Percentiles rank a stretch among this genome's conserved stretches.
These are phyloP conservation scores for Sakesphorus luctuosus DNA, from an alignment of 2,113 vertebrate genomes.

Conservation along the genomic window DNA sequence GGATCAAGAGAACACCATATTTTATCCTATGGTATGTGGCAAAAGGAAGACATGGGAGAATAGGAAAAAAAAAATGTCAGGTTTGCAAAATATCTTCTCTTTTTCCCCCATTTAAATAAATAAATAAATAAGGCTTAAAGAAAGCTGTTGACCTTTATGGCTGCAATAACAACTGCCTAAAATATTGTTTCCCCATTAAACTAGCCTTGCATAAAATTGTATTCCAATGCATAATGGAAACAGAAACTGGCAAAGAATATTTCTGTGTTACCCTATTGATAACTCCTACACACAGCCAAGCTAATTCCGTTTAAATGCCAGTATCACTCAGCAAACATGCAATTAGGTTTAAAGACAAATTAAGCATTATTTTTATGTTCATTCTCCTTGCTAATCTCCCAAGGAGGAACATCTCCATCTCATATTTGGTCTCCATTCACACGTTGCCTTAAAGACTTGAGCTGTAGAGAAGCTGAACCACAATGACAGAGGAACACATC, in stretches of 20 bases:
- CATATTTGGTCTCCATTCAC: not conserved
- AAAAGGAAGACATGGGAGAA: not conserved
- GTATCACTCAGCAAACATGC: constrained; percentile 31
- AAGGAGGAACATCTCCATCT: not conserved
- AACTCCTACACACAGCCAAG: constrained; percentile 33
- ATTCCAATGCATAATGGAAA: constrained; percentile 34
- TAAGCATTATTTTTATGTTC: constrained; percentile 56
- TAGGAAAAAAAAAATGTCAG: not conserved
- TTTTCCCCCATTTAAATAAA: rapidly evolving
- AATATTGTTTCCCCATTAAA: constrained; percentile 64
- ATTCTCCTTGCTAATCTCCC: constrained; percentile 21
- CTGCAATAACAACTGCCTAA: constrained; percentile 46
- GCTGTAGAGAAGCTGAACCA: not conserved
- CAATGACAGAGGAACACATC: not conserved
- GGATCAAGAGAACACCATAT: not conserved
- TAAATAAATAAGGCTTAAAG: constrained; percentile 40
- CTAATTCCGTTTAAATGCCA: constrained; percentile 47
- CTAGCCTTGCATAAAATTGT: constrained; percentile 64
- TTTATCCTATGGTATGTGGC: not conserved
- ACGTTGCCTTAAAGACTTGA: not conserved
- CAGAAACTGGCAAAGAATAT: constrained; percentile 21
- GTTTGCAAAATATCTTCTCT: not conserved
- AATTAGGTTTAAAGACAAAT: constrained; percentile 51
- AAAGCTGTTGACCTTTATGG: constrained; percentile 51
- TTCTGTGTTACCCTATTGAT: constrained; percentile 45